These are phyloP conservation scores for Xerus rutilus DNA, from an alignment of 2,797 vertebrate genomes.

Conservation along the genomic window DNA sequence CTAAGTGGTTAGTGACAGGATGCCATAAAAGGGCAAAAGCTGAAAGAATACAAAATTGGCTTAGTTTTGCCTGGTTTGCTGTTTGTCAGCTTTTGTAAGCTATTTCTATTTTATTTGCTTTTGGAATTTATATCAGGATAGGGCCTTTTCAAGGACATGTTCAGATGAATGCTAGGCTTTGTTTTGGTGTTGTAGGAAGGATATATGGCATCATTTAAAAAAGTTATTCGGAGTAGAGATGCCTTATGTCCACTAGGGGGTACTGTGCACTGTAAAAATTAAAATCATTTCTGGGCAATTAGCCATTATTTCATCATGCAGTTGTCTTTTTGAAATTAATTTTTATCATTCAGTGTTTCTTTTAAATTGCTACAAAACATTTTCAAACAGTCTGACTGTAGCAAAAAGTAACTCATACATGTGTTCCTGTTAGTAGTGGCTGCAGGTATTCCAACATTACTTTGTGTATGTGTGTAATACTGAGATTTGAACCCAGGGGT, in stretches of 20 bases:
- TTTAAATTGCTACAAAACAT: neutral
- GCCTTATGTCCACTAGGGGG: conserved; percentile 76
- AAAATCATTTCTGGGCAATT: neutral
- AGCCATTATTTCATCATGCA: neutral
- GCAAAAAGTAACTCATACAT: neutral
- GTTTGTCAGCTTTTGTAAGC: neutral
- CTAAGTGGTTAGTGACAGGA: neutral
- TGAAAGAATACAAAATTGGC: neutral
- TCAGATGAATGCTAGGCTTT: neutral
- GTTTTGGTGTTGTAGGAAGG: neutral
- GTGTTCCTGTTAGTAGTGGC: neutral
- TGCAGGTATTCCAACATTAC: neutral
- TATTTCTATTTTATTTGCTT: neutral
- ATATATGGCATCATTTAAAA: neutral
- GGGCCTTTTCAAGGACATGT: neutral
- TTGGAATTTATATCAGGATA: neutral
- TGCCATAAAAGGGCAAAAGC: neutral
- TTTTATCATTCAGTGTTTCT: neutral
- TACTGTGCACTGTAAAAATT: conserved; percentile 59
- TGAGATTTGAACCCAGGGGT: neutral
- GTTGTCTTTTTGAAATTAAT: conserved; percentile 45
- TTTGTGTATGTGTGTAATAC: neutral
- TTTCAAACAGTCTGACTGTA: conserved; percentile 30
- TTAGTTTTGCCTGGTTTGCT: neutral
- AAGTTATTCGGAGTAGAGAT: conserved; percentile 6